phyloP scores from a whole-genome alignment of 92 coral and sea anemone species.

The Epizoanthus rinbou region DNA sequence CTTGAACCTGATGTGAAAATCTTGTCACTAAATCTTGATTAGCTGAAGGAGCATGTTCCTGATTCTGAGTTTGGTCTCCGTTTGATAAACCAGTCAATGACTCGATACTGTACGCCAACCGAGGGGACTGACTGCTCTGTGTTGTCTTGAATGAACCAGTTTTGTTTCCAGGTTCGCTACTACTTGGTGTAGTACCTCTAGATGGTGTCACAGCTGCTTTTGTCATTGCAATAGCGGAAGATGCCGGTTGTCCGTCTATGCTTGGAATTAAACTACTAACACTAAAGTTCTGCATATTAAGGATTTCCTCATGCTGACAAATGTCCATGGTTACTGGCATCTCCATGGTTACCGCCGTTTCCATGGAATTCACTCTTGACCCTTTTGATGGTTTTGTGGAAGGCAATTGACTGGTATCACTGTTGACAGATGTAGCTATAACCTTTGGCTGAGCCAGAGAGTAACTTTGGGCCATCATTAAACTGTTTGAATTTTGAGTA shows the following conservation, averaged over 20 bases:
- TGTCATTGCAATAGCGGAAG: constrained; percentile 26
- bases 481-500: not conserved
- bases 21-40: not conserved
- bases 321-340: constrained; percentile 49
- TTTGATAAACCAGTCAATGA: constrained; percentile 70
- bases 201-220: constrained; percentile 35
- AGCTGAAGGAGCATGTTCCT: not conserved
- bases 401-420: not conserved
- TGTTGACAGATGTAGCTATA: not conserved
- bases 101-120: constrained; percentile 82
- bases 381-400: constrained; percentile 26
- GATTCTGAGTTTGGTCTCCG: constrained; percentile 26
- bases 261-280: constrained; percentile 72
- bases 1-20: not conserved
- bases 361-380: not conserved
- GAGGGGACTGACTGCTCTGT: constrained; percentile 47
- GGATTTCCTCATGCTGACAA: constrained; percentile 81
- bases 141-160: constrained; percentile 20
- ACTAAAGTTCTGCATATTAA: constrained; percentile 74
- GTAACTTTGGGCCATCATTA: not conserved
- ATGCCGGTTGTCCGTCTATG: constrained; percentile 57
- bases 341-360: not conserved
- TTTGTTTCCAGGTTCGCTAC: constrained; percentile 10
- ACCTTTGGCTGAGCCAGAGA: constrained; percentile 5
- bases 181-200: constrained; percentile 7